Evolutionary conservation across 2,888 invertebrate genomes (phyloP), one percentile per base, ranked within the genome.

Genomic region (Zootermopsis nevadensis): DNA sequence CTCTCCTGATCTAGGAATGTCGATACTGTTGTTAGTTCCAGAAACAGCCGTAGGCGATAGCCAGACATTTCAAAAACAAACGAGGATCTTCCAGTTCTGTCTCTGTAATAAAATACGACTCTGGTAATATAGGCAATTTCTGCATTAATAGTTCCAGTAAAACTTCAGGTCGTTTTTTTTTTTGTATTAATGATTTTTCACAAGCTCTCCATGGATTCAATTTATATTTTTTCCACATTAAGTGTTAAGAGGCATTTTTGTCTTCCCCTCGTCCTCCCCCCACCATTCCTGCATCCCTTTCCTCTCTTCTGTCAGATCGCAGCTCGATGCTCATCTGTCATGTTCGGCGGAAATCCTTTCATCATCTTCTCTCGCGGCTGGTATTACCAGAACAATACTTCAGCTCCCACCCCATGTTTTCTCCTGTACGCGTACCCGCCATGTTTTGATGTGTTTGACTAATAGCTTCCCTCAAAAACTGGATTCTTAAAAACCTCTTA

Each of bases 361-460:
- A 53, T 77, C 77, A 77, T 77, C 60, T 60, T 60, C 60, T 60
- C 60, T 60, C 27, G 24, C n/a, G 74, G 33, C 74, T n/a, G 74
- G 66, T 79, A 79, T 79, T 79, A 79, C 35, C 79, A 79, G 79
- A 79, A 79, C 79, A 79, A 79, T 79, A 35, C 79, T 24, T 35
- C 79, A 77, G 66, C 27, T 35, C 66, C 77, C 55, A 38, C 72
- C 53, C 72, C 60, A 60, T 60, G 60, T 60, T 60, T 60, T 60
- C 60, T 60, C 60, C 60, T 27, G 60, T 60, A 60, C 53, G 79
- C 79, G 55, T 22, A 55, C n/a, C 60, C 69, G 69, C 81, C 82
- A 74, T 82, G 82, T 82, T 82, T 82, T 82, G 74, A 82, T 82
- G 82, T 76, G 74, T 81, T 76, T 82, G 82, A 82, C 82, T 82